A percentile compares a stretch with the other conserved stretches of the same genome.
These are phyloP conservation scores for Pangasius macronema DNA, from an alignment of 2,797 vertebrate species.

Conservation along the genomic window DNA sequence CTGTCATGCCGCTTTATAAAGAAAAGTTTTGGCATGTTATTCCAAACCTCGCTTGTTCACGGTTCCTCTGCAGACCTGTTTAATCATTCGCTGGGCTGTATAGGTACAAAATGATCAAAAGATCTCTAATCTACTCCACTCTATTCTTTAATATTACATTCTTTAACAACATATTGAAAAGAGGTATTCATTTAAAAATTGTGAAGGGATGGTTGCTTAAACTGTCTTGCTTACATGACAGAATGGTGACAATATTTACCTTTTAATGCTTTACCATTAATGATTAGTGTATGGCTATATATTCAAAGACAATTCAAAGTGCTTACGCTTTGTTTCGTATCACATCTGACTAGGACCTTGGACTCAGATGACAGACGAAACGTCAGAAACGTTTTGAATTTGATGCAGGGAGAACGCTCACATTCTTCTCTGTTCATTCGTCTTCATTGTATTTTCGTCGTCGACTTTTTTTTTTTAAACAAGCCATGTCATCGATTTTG, in stretches of 20 bases:
- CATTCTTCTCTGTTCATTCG: neutral
- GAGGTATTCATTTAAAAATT: neutral
- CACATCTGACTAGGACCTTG: neutral
- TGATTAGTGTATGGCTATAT: neutral
- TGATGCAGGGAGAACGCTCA: neutral
- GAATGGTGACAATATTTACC: neutral
- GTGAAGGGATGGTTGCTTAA: neutral
- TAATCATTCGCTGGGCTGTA: neutral
- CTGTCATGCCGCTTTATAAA: neutral
- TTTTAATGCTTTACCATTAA: neutral
- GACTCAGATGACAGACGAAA: neutral
- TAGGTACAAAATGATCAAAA: neutral
- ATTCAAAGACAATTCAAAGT: neutral
- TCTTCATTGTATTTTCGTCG: neutral
- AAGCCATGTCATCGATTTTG: neutral
- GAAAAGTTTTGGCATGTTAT: neutral
- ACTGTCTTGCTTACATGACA: neutral
- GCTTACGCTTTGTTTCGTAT: neutral
- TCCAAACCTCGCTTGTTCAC: neutral
- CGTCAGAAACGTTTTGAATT: no score
- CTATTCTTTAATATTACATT: neutral
- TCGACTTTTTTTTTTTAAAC: neutral
- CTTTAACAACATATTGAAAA: neutral
- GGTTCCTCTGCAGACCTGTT: neutral
- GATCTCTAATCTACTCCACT: neutral